A percentile compares a stretch with the other conserved stretches of the same genome.
These are phyloP conservation scores for Chromis chromis DNA, from an alignment of 2,797 vertebrate species.

Conservation along the genomic window DNA sequence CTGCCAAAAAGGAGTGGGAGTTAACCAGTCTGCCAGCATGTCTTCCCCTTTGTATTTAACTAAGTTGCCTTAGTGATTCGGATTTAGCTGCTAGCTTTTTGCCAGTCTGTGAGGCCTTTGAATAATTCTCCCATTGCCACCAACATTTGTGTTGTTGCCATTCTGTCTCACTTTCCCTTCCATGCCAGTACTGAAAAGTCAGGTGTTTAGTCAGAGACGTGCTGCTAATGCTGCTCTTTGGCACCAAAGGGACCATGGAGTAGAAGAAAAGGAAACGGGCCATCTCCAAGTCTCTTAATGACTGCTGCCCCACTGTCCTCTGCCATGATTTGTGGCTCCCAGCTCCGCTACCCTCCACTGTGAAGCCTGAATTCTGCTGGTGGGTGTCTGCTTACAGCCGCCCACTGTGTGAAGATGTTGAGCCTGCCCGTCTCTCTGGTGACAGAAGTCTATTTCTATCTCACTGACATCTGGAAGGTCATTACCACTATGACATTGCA, in stretches of 20 bases:
- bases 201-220: background rate
- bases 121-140: conserved; percentile 23
- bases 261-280: conserved; percentile 15
- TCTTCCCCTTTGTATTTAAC: conserved; percentile 37
- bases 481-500: conserved; percentile 40
- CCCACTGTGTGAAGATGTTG: conserved; percentile 54
- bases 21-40: conserved; percentile 7
- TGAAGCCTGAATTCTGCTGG: conserved; percentile 49
- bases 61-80: conserved; percentile 41
- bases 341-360: background rate
- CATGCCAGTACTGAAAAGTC: conserved; percentile 8
- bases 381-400: conserved; percentile 67
- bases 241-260: conserved; percentile 8
- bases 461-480: conserved; percentile 60
- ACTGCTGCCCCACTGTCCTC: conserved; percentile 21
- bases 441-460: conserved; percentile 72
- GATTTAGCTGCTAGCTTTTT: conserved; percentile 28
- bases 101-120: conserved; percentile 28
- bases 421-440: conserved; percentile 47
- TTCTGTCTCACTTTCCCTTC: conserved; percentile 7
- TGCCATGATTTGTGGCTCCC: conserved; percentile 18
- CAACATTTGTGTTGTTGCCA: conserved; percentile 23
- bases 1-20: conserved; percentile 29
- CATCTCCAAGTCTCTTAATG: conserved; percentile 25
- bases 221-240: conserved; percentile 31